Conservation (phyloP, 1,140 invertebrate genomes). For the Gryon sp. region DNA sequence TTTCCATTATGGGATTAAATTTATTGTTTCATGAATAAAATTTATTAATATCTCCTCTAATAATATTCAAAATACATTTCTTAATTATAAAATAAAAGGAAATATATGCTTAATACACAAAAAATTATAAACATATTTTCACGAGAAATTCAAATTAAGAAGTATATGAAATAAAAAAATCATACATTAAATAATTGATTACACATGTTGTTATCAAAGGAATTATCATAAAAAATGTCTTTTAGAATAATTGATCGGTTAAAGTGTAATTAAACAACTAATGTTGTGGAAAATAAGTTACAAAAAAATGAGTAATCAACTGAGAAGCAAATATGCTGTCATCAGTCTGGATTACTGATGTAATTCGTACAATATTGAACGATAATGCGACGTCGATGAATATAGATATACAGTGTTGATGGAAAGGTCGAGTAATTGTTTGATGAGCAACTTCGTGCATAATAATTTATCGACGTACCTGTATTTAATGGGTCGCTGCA, state of each 20-base stretch:
- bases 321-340: conserved; percentile 33
- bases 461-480: conserved; percentile 54
- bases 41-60: no score
- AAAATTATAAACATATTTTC: no score
- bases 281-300: conserved; percentile 8
- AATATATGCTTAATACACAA: no score
- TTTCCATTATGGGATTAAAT: conserved; percentile 3
- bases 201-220: no score
- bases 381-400: conserved; percentile 8
- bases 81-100: no score
- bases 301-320: conserved; percentile 41
- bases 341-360: conserved; percentile 18
- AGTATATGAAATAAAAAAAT: no score
- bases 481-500: conserved; percentile 54
- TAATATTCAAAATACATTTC: no score
- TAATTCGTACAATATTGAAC: conserved; percentile 46
- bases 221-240: no score
- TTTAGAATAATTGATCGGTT: neutral
- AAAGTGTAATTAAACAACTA: conserved; percentile 7
- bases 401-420: conserved; percentile 6
- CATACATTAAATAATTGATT: no score
- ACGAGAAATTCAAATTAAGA: no score
- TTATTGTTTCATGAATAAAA: neutral
- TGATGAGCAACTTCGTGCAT: conserved; percentile 49
- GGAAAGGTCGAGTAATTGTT: conserved; percentile 55